phyloP scores from a whole-genome alignment of 2,888 invertebrate genomes.

The Sympetrum striolatum region DNA sequence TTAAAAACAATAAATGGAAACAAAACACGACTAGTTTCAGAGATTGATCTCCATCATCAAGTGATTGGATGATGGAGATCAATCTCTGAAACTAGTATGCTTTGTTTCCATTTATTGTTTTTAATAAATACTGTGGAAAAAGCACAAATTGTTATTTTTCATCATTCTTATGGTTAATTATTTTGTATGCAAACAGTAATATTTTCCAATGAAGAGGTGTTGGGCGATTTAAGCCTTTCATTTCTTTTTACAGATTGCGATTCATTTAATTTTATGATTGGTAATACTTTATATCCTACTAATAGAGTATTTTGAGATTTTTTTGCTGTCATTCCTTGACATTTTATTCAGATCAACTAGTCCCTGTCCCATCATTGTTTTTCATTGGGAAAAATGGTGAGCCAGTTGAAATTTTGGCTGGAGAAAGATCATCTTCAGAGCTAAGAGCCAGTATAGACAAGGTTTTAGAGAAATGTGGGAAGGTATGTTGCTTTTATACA shows the following conservation, averaged over 20 bases:
- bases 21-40: too few species aligned
- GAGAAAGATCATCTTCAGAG: conserved; percentile 66
- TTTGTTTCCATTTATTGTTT: too few species aligned
- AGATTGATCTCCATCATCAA: too few species aligned
- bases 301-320: background rate
- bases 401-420: conserved; percentile 80
- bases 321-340: conserved; percentile 44
- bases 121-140: too few species aligned
- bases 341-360: conserved; percentile 69
- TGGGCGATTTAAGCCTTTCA: too few species aligned
- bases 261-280: background rate
- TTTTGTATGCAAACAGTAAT: too few species aligned
- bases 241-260: background rate
- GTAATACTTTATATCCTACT: background rate
- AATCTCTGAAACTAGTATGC: too few species aligned
- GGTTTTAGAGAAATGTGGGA: conserved; percentile 65
- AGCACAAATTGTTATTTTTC: too few species aligned
- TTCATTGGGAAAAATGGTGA: conserved; percentile 85
- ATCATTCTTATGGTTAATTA: too few species aligned
- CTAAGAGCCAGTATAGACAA: conserved; percentile 71
- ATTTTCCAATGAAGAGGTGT: too few species aligned
- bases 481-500: conserved; percentile 49
- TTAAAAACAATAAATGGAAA: too few species aligned
- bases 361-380: conserved; percentile 81
- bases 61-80: too few species aligned